Evolutionary conservation across 2,797 vertebrate genomes (phyloP).

Genomic region (Pangasius krempfi): DNA sequence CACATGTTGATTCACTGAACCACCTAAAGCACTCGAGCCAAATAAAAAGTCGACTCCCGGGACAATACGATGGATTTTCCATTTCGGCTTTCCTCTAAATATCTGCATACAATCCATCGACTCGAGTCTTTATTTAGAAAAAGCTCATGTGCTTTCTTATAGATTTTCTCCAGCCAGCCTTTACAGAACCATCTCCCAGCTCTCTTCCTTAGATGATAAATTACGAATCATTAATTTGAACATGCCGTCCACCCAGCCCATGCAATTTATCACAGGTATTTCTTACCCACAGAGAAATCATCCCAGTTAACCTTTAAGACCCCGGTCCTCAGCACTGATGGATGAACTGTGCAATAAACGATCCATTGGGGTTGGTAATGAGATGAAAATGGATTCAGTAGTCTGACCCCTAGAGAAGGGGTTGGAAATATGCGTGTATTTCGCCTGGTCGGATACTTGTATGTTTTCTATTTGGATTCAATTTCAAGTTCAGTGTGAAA

Average conservation of each 20-base stretch:
- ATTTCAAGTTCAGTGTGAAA: neutral
- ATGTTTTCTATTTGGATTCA: neutral
- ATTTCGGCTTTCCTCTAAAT: neutral
- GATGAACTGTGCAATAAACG: conserved; percentile 75
- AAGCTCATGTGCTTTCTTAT: conserved; percentile 47
- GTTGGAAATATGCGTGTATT: conserved; percentile 27
- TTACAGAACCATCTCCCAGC: conserved; percentile 10
- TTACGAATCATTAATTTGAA: conserved; percentile 74
- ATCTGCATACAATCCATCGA: conserved; percentile 38
- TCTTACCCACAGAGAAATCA: conserved; percentile 71
- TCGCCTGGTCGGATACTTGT: neutral
- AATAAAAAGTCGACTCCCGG: conserved; percentile 34
- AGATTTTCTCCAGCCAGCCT: conserved; percentile 55
- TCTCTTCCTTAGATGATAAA: conserved; percentile 70
- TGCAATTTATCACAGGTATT: conserved; percentile 71
- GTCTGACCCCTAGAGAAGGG: conserved; percentile 61
- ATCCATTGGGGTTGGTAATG: conserved; percentile 70
- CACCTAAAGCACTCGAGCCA: neutral
- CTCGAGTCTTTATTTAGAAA: conserved; percentile 47
- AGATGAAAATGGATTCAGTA: conserved; percentile 74
- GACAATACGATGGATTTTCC: conserved; percentile 2
- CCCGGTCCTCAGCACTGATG: conserved; percentile 71
- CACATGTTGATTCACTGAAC: conserved; percentile 53
- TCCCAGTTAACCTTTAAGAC: conserved; percentile 78
- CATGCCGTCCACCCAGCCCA: conserved; percentile 68